Conservation (phyloP, 2,797 vertebrate genomes). For the Esox masquinongy region DNA sequence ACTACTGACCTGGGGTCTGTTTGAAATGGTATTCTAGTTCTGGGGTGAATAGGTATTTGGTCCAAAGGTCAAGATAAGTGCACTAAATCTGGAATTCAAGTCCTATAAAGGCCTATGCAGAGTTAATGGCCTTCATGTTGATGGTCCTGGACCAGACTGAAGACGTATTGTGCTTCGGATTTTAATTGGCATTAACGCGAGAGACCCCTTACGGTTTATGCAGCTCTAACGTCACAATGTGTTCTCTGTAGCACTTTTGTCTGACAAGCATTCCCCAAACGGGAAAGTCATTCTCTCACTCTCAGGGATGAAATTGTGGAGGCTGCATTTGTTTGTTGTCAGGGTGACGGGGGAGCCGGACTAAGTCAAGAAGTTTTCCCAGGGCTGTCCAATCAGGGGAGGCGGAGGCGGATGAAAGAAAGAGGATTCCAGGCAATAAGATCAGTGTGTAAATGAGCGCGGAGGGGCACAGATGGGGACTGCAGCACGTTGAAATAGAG, state of each 20-base stretch:
- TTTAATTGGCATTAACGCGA: conserved; percentile 29
- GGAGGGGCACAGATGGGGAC: conserved; percentile 20
- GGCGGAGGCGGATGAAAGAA: conserved; percentile 42
- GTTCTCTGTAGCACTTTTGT: conserved; percentile 41
- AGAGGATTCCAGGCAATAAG: conserved; percentile 63
- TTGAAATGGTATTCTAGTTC: too few relatives aligned
- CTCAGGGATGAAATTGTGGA: conserved; percentile 63
- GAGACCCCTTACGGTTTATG: conserved; percentile 20
- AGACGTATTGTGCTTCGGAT: conserved; percentile 20
- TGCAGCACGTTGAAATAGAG: conserved; percentile 1
- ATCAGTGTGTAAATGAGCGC: conserved; percentile 38
- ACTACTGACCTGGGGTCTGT: too few relatives aligned
- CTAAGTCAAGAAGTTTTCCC: conserved; percentile 79
- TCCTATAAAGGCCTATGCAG: neutral
- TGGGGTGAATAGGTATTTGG: too few relatives aligned
- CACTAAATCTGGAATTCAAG: neutral
- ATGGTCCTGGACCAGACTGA: conserved; percentile 8
- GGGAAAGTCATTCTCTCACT: conserved; percentile 69
- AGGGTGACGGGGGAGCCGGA: conserved; percentile 59
- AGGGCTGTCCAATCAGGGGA: conserved; percentile 64
- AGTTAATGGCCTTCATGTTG: neutral
- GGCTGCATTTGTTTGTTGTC: conserved; percentile 67
- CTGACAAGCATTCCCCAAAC: conserved; percentile 55
- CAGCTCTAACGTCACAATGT: conserved; percentile 38
- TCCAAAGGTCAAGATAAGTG: neutral